Evolutionary conservation across 92 coral and sea anemone genomes (phyloP), one percentile per base, ranked within the genome.

Genomic region (Heteractis magnifica): DNA sequence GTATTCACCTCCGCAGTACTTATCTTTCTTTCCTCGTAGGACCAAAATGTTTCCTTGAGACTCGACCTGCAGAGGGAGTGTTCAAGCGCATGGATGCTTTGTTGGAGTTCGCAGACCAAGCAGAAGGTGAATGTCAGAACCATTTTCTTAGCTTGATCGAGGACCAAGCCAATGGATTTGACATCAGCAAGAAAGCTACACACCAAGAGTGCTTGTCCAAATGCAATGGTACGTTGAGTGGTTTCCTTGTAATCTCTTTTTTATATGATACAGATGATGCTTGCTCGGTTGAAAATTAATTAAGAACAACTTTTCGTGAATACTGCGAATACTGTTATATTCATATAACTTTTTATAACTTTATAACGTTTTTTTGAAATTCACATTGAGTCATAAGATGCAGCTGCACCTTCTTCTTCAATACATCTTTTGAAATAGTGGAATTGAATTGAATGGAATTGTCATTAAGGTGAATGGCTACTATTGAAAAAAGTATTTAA

Each of bases 41-140:
- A 21, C 79, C 88, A 18, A 78, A 52, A 85, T 85, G 88, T 78
- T 85, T 85, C 72, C 71, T 62, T 16, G 81, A 68, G 49, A 23
- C 75, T 9, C 71, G 79, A 41, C 88, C 88, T 8, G 21, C 77
- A 7, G 65, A 56, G 52, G 88, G 81, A 41, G 83, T 77, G 11
- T 85, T 85, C 83, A 79, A 79, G 60, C 82, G 88, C 34, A 70
- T 85, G 48, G 79, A 85, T 59, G 77, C 75, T 8, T 58, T 85
- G 52, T 41, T 85, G 55, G 88, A 85, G 21, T 55, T 77, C 4
- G 88, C 88, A 15, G 82, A 77, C 53, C 51, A 52, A 18, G 76
- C 81, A 6, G 88, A 85, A 44, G 83, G 83, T 23, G 78, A 85
- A 51, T 85, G 88, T 52, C 88, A 85, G 56, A 41, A 50, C 65